Evolutionary conservation across 2,797 vertebrate genomes (phyloP), one percentile per base, ranked within the genome.

Genomic region (Apogon hyalosoma): DNA sequence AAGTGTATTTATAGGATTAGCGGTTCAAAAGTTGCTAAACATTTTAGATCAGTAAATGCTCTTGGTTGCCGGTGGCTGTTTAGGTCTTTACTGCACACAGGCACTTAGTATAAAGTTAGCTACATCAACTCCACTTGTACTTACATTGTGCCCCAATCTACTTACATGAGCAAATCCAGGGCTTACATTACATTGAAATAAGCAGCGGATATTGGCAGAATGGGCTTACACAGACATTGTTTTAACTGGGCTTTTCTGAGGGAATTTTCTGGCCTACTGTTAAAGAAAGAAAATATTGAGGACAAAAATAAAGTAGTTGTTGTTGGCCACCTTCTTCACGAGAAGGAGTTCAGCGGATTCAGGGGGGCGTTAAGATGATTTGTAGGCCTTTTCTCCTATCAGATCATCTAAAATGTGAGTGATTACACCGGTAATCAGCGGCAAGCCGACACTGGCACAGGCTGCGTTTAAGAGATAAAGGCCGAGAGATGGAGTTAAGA

Each of bases 351-450:
- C 59, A 55, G 69, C 45, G 82, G 76, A 79, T 82, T 83, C 63
- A 58, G 73, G 63, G 72, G 77, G 88, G 83, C 79, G 82, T 80
- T 89, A 88, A 91, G 90, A 93, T 90, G 89, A 91, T 93, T 92
- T 91, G 83, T 65, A 53, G 83, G 80, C 80, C 73, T 77, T 88
- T 86, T 87, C 85, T 90, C 75, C 79, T 92, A 94, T 94, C 93
- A 87, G 85, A 87, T 90, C 80, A 93, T 94, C 92, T 92, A 84
- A 92, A 92, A 93, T 80, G 87, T 83, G 82, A 90, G 92, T 74
- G 92, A 92, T 93, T 93, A 92, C 88, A 91, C 84, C 69, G 70
- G 91, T 92, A 92, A 93, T 90, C 84, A 87, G 80, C 82, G 76
- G 80, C 88, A 89, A 90, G 85, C 78, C 83, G 74, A 88, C 75